Evolutionary conservation across 2,113 vertebrate genomes (phyloP), one percentile per base, ranked within the genome.

Genomic region (Syrmaticus mikado): DNA sequence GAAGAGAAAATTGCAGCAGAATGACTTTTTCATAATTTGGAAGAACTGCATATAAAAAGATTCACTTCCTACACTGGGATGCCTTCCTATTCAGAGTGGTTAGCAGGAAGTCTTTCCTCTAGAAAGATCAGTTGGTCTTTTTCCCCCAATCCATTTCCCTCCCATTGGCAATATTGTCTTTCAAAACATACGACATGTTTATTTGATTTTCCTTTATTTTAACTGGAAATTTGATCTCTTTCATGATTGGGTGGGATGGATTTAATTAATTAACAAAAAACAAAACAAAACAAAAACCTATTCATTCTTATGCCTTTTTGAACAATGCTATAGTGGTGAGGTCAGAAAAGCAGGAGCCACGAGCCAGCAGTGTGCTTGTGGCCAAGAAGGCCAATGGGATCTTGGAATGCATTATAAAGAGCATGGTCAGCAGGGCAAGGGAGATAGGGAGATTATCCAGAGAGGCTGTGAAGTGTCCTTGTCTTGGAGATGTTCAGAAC

Each of bases 1-100:
- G 82, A 92, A 90, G 57, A 82, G 77, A 94, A 94, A 86, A 97
- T 78, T 72, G 70, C 88, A 86, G 58, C 61, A 89, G 76, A 91
- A 93, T 87, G 65, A 24, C 58, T 83, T 87, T 93, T 89, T 48
- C 13, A 50, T 41, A 21, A 48, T 79, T 85, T 77, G 77, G 71
- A 94, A 81, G 64, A 41, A 82, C 28, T 65, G 62, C 36, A 46
- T 12, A 8, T 74, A 57, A 65, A 77, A 87, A 89, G 13, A 77
- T 27, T 38, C 13, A 46, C 28, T 8, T 43, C 50, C 72, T 52
- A 60, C 58, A n/a, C 10, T 55, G n/a, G 57, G 70, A 76, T 40
- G 34, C 66, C 36, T 45, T 50, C 61, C 28, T 83, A 10, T 61
- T 83, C 40, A 30, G 57, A 41, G 30, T 48, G 52, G 27, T 53